Conservation (phyloP, 2,113 vertebrate species). For the Pelmatolapia mariae region DNA sequence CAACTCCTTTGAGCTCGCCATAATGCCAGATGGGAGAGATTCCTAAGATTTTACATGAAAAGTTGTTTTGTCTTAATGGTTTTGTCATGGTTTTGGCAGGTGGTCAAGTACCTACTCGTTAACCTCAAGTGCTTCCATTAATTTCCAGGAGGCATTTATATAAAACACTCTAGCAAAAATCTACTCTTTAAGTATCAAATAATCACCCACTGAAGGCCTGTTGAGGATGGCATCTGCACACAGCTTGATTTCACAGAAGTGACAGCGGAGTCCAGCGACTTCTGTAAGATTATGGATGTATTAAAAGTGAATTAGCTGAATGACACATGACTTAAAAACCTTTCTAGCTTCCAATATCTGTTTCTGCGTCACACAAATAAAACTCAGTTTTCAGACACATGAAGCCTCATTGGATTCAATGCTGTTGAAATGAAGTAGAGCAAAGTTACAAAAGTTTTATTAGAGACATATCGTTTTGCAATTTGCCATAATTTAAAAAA, state of each 20-base stretch:
- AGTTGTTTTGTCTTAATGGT: background rate
- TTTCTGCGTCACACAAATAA: background rate
- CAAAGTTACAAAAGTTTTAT: background rate
- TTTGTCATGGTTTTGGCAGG: background rate
- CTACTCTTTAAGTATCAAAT: background rate
- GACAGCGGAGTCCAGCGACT: background rate
- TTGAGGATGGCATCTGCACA: background rate
- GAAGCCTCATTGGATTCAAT: background rate
- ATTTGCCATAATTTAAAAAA: background rate
- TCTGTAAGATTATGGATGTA: background rate
- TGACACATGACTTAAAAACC: background rate
- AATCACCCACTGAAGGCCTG: background rate
- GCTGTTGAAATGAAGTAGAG: background rate
- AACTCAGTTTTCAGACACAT: background rate
- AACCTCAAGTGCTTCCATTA: background rate
- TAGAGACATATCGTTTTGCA: background rate
- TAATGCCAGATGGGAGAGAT: background rate
- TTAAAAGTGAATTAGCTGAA: background rate
- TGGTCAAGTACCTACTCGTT: background rate
- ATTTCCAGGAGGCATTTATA: background rate
- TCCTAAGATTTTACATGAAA: background rate
- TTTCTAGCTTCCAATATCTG: background rate
- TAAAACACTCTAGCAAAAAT: background rate
- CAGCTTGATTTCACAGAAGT: background rate
- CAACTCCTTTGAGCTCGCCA: background rate